Base-by-base conservation (phyloP, 2,888 invertebrate genomes). In the Acheta domesticus region DNA sequence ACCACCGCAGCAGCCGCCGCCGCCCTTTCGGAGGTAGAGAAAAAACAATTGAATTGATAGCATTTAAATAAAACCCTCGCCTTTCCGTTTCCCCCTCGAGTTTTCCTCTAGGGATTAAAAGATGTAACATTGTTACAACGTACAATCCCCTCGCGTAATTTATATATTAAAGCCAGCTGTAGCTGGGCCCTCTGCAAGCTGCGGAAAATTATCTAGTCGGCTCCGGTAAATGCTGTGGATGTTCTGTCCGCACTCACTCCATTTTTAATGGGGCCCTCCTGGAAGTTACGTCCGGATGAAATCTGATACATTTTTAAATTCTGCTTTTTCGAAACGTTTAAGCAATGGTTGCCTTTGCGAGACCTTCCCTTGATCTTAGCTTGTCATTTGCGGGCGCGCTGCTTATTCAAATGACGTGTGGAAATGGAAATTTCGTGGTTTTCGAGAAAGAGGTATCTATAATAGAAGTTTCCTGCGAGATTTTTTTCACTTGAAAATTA, bases 41-140 rank as follows among this genome's bases (percentile, higher is more conserved):
- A n/a, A 62, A 62, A 62, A 62, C 62, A 62, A 62, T 62, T 62
- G 62, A 62, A 62, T 62, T 62, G 62, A 62, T 62, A 62, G 62
- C n/a, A 62, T 62, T 62, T 62, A 62, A 62, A 62, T 62, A 62
- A 62, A 62, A 62, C 62, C n/a, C 62, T 62, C 62, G 62, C 62
- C 16, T 62, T 62, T 62, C 62, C 62, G 16, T 5, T 62, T 62
- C n/a, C 62, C 62, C 62, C 62, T 62, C 14, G 16, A 62, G 12
- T 62, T 62, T 14, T 12, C n/a, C 62, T 62, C 62, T 14, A 1
- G 62, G 62, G 62, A 62, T 62, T 62, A 62, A 62, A 62, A 62
- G 62, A 62, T 62, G 62, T 62, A 62, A 62, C 62, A 12, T 62
- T 62, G 62, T 62, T 62, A 62, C 62, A 62, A 62, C 62, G 62